Percentiles rank a stretch among this genome's conserved stretches.
These are phyloP conservation scores for Pyrrhia umbra DNA, from an alignment of 2,888 invertebrate species.

Conservation along the genomic window DNA sequence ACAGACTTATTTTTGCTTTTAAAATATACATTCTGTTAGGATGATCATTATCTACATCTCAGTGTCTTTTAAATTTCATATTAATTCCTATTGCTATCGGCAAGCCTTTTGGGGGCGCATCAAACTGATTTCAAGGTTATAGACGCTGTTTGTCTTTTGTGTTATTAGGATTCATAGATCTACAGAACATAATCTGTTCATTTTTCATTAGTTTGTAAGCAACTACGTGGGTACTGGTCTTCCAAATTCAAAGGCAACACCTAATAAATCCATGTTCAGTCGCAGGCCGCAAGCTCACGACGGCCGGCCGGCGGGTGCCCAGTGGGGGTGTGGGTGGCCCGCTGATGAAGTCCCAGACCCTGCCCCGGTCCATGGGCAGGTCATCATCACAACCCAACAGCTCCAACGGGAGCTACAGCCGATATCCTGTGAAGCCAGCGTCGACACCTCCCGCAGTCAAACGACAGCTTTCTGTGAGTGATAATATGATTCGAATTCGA, in stretches of 20 bases:
- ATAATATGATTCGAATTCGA: neutral
- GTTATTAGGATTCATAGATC: neutral
- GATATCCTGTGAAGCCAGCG: constrained; percentile 91
- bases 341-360: constrained; percentile 95
- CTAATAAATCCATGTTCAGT: constrained; percentile 83
- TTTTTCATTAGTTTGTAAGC: constrained; percentile 9
- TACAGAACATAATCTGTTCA: neutral
- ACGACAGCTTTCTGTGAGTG: constrained; percentile 93
- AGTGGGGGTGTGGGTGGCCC: constrained; percentile 90
- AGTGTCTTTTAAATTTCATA: too few species aligned
- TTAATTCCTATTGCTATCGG: too few species aligned
- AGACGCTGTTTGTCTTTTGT: neutral
- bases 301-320: constrained; percentile 92
- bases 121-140: neutral
- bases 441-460: constrained; percentile 97
- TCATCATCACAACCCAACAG: constrained; percentile 90
- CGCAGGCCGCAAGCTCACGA: constrained; percentile 94
- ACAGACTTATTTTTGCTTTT: neutral
- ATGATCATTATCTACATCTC: neutral
- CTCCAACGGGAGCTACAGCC: constrained; percentile 82
- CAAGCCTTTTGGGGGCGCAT: neutral
- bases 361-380: constrained; percentile 95
- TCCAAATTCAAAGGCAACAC: neutral
- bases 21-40: neutral
- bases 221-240: neutral